Conservation (phyloP, 2,888 invertebrate species). For the Ornithoptera priamus region DNA sequence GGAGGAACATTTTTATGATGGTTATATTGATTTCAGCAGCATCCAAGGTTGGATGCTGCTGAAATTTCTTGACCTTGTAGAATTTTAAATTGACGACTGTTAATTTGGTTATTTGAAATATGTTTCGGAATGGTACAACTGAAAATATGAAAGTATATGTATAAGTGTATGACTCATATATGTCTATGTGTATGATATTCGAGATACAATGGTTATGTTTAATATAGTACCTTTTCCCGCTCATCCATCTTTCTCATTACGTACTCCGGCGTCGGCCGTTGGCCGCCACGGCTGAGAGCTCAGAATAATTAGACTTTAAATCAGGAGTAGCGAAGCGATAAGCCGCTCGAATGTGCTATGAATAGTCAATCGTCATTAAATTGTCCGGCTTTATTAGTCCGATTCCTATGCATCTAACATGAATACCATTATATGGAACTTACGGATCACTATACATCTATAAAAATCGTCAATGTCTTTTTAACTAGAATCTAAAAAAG, state of each 20-base stretch:
- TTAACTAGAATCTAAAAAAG: neutral
- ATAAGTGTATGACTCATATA: neutral
- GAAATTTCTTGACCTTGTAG: too few species aligned
- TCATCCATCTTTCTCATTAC: conserved; percentile 64
- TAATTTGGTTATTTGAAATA: too few species aligned
- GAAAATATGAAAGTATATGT: neutral
- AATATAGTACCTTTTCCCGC: conserved; percentile 51
- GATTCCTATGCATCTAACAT: conserved; percentile 52
- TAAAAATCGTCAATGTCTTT: too few species aligned
- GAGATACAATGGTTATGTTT: conserved; percentile 76
- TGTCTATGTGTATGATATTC: neutral
- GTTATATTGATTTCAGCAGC: too few species aligned
- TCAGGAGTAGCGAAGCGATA: conserved; percentile 76
- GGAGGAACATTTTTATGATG: too few species aligned
- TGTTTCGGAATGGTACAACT: neutral
- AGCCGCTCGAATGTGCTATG: conserved; percentile 75
- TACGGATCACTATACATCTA: neutral
- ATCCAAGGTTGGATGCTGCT: too few species aligned
- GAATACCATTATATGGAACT: conserved; percentile 31
- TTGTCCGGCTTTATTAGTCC: conserved; percentile 77
- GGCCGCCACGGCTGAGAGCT: conserved; percentile 72
- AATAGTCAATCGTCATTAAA: conserved; percentile 80
- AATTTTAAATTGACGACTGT: too few species aligned
- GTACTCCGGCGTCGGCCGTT: conserved; percentile 62
- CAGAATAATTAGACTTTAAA: conserved; percentile 78